Base-by-base conservation (phyloP, 2,888 invertebrate genomes). In the Harpalus rubripes region DNA sequence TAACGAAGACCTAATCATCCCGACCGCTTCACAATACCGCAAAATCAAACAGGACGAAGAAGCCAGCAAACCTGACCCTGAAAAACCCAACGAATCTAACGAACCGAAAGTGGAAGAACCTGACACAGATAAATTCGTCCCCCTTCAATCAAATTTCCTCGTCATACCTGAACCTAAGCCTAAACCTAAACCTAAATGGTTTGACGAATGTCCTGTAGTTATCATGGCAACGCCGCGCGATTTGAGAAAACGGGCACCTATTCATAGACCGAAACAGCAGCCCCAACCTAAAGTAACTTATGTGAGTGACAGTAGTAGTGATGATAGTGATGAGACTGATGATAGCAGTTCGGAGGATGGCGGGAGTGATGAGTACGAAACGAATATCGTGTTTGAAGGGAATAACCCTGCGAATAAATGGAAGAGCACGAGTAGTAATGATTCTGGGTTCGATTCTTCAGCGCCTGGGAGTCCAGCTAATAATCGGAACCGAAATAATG, bases 391-490 rank as follows among this genome's bases (percentile, higher is more conserved):
- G 8, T 84, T 84, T 65, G 86, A 86, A 8, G 44, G 86, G 22
- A 86, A 86, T 68, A 86, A 86, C 26, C 86, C 87, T 61, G 86
- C 87, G 81, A 89, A 89, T 87, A 93, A 93, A 87, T 93, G 93
- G 88, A 92, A 93, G 91, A 95, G 95, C 85, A 96, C 96, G 86
- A 95, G 96, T 88, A 96, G 96, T 88, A 96, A 95, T 91, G 96
- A 96, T 92, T 96, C 96, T 85, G 96, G 96, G 87, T 96, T 96
- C 91, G 96, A 96, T 90, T 93, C 91, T 85, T 94, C 95, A 76
- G 94, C 94, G 84, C 94, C 94, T 58, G 92, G 93, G 86, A 94
- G 94, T 88, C 94, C 94, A 85, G 93, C 94, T 87, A 94, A 93
- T 81, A 92, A 92, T 88, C 93, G 93, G 86, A 93, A 93, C 59